Conservation (phyloP, 2,113 vertebrate species). For the Marcusenius ussheri region DNA sequence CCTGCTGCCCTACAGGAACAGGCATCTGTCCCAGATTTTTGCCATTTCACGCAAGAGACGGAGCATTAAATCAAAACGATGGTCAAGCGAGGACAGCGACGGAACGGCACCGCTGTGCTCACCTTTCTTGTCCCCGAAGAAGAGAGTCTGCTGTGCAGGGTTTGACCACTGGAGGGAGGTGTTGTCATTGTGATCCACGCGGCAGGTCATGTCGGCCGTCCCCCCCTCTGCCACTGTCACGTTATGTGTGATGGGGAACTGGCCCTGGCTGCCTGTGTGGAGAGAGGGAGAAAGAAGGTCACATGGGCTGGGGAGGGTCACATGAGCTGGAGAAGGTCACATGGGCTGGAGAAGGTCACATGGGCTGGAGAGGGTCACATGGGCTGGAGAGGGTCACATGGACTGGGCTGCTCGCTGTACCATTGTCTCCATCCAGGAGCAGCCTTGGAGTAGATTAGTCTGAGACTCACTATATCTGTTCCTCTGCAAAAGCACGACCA, state of each 20-base stretch:
- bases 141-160: conserved; percentile 85
- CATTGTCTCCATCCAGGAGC: neutral
- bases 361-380: neutral
- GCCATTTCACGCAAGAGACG: neutral
- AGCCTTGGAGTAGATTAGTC: neutral
- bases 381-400: conserved; percentile 20
- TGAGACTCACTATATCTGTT: neutral
- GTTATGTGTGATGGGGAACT: conserved; percentile 73
- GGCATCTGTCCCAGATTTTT: neutral
- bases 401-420: neutral
- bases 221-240: conserved; percentile 74
- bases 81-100: neutral
- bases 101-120: neutral
- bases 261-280: conserved; percentile 69
- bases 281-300: neutral
- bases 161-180: conserved; percentile 99
- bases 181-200: conserved; percentile 97
- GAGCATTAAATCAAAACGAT: neutral
- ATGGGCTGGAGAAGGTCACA: neutral
- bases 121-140: conserved; percentile 82
- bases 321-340: neutral
- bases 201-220: conserved; percentile 75
- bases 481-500: neutral
- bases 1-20: neutral
- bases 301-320: conserved; percentile 24